phyloP scores from a whole-genome alignment of 1,140 invertebrate species.

The Archegozetes longisetosus region DNA sequence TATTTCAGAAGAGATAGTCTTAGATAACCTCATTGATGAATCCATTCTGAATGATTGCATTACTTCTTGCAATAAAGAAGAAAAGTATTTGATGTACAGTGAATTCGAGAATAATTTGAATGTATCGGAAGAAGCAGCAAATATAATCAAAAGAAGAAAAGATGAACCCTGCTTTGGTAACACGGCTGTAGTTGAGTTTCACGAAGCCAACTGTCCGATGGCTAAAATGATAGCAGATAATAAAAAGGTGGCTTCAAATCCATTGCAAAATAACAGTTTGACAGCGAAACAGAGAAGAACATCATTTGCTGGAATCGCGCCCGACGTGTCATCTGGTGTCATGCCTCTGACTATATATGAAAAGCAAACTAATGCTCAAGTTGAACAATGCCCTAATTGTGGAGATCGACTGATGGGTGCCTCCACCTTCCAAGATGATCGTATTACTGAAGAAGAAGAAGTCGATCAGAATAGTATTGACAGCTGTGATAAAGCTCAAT shows the following conservation, averaged over 20 bases:
- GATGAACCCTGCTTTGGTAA: background rate
- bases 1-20: slow-evolving; percentile 46
- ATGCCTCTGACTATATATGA: too few relatives aligned
- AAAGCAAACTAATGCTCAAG: background rate
- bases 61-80: slow-evolving; percentile 61
- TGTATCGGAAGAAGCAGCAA: slow-evolving; percentile 17
- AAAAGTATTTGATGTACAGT: slow-evolving; percentile 68
- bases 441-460: background rate
- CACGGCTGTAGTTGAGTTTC: background rate
- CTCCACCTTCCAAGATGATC: background rate
- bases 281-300: background rate
- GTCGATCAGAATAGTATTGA: background rate
- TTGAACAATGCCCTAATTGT: background rate
- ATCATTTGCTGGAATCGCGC: background rate
- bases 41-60: slow-evolving; percentile 45
- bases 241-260: background rate
- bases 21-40: slow-evolving; percentile 21
- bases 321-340: background rate
- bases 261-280: background rate
- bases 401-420: background rate
- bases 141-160: background rate
- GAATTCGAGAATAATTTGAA: slow-evolving; percentile 69
- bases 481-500: too few relatives aligned
- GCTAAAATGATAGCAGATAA: background rate
- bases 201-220: background rate